Conservation (phyloP, 2,113 vertebrate species). For the Macaca fascicularis region DNA sequence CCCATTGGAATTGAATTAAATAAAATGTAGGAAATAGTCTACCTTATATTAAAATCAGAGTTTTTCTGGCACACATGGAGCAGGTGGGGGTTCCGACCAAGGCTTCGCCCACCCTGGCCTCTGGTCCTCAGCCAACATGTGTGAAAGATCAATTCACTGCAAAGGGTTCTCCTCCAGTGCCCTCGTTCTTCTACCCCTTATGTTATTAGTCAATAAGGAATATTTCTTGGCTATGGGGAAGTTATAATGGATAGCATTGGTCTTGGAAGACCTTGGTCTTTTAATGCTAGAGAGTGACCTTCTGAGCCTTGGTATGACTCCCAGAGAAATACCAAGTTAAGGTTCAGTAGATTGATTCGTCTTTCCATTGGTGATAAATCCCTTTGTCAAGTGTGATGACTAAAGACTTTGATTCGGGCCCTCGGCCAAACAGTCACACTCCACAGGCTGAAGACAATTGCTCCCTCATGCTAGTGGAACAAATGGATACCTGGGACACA, state of each 20-base stretch:
- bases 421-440: not conserved
- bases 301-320: not conserved
- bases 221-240: not conserved
- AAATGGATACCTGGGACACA: not conserved
- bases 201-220: not conserved
- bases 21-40: not conserved
- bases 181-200: not conserved
- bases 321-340: slow-evolving; percentile 17
- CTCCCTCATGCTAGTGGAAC: not conserved
- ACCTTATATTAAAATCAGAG: not conserved
- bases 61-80: not conserved
- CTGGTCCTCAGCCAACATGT: not conserved
- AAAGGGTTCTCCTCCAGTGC: not conserved
- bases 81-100: not conserved
- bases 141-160: not conserved
- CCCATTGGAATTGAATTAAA: not conserved
- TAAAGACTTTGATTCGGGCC: slow-evolving; percentile 18
- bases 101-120: not conserved
- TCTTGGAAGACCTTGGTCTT: slow-evolving; percentile 1
- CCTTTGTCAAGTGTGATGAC: slow-evolving; percentile 5
- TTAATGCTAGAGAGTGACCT: not conserved
- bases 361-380: slow-evolving; percentile 9
- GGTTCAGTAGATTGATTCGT: not conserved
- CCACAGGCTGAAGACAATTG: not conserved
- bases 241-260: not conserved